Percentiles rank a stretch among this genome's conserved stretches.
phyloP scores from a whole-genome alignment of 2,113 vertebrate genomes.

The Otis tarda region DNA sequence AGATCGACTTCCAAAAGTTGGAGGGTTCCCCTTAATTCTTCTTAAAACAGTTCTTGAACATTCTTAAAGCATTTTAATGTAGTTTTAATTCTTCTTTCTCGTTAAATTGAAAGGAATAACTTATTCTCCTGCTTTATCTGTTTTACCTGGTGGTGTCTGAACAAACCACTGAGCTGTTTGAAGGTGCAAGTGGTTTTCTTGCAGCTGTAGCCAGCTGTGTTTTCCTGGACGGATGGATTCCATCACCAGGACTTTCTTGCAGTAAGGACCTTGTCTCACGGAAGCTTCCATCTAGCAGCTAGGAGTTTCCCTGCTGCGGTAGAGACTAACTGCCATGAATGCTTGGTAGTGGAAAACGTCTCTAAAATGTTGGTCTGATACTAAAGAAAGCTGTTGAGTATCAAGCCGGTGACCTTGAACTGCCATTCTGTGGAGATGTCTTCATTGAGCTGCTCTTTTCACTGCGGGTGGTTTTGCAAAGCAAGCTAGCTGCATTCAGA shows the following conservation, averaged over 20 bases:
- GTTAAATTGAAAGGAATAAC: neutral
- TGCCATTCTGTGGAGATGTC: neutral
- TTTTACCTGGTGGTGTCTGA: neutral
- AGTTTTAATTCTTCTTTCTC: neutral
- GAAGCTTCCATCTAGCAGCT: neutral
- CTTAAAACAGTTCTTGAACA: neutral
- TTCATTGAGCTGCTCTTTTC: neutral
- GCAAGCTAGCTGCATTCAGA: accelerated
- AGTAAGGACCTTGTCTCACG: neutral
- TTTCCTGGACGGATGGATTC: neutral
- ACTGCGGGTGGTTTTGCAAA: neutral
- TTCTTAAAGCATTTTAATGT: neutral
- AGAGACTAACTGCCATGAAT: neutral
- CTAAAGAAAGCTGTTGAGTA: neutral
- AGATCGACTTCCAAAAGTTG: neutral
- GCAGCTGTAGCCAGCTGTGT: neutral
- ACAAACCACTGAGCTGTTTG: neutral
- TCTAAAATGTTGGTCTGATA: neutral
- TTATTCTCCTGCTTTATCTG: neutral
- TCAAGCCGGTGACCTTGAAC: neutral
- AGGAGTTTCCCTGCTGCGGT: neutral
- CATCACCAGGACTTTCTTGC: neutral
- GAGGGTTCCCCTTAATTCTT: neutral
- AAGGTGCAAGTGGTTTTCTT: neutral
- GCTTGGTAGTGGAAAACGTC: neutral